Evolutionary conservation across 2,888 invertebrate genomes (phyloP).

Genomic region (Ophion ventricosus): DNA sequence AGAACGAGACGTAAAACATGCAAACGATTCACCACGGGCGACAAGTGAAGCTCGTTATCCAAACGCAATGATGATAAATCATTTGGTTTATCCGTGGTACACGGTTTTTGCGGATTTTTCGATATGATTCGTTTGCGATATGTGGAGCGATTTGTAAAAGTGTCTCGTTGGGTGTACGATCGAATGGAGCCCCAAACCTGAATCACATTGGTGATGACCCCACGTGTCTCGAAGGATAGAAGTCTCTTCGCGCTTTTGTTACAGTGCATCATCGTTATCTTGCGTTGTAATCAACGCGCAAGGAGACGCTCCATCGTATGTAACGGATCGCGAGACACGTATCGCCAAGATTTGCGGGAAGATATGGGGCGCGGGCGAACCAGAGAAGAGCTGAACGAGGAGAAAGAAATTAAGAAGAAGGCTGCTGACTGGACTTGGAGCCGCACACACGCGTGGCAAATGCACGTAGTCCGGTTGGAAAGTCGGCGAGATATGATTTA

Average conservation of each 20-base stretch:
- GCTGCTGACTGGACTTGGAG: constrained; percentile 47
- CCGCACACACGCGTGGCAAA: constrained; percentile 2
- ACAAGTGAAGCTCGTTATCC: constrained; percentile 45
- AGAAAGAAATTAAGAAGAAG: constrained; percentile 66
- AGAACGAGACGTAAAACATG: constrained; percentile 26
- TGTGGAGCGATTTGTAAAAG: constrained; percentile 12
- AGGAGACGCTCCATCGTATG: constrained; percentile 51
- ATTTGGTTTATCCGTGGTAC: constrained; percentile 61
- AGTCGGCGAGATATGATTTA: constrained; percentile 69
- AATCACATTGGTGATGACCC: constrained; percentile 48
- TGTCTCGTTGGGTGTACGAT: constrained; percentile 15
- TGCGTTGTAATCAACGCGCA: constrained; percentile 19
- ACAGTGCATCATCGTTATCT: constrained; percentile 1
- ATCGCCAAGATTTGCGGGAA: constrained; percentile 71
- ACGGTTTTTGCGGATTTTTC: constrained; percentile 54
- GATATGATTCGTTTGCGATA: constrained; percentile 52
- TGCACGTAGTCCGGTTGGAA: constrained; percentile 44
- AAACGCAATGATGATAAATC: constrained; percentile 54
- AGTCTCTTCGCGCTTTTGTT: constrained; percentile 27
- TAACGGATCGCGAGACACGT: constrained; percentile 74
- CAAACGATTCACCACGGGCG: constrained; percentile 51
- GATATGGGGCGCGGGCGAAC: constrained; percentile 45
- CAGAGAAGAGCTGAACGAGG: constrained; percentile 47
- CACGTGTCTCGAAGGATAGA: constrained; percentile 14
- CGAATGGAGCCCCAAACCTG: constrained; percentile 14